Percentiles rank a stretch among this genome's conserved stretches.
Conservation (phyloP, 2,888 invertebrate genomes). For the Amorpha juglandis region DNA sequence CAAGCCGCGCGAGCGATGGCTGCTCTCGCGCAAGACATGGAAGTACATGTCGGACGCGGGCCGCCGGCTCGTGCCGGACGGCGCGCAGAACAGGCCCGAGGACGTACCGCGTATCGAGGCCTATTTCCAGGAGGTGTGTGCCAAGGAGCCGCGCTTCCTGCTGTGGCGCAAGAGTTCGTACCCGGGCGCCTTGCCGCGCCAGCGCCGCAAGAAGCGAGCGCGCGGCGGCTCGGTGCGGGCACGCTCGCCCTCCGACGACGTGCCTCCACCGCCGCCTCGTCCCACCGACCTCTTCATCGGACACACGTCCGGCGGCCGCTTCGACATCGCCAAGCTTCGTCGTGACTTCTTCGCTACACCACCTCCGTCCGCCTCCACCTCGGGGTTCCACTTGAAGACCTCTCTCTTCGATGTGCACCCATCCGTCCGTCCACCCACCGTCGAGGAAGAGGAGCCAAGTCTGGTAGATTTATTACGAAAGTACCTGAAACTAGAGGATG, state of each 20-base stretch:
- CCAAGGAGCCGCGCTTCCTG: conserved; percentile 90
- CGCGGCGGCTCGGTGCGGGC: conserved; percentile 88
- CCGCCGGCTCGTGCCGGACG: conserved; percentile 93
- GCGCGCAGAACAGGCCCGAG: conserved; percentile 88
- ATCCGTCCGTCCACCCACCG: conserved; percentile 50
- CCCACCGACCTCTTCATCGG: conserved; percentile 77
- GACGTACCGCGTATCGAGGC: conserved; percentile 92
- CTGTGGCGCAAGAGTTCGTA: conserved; percentile 93
- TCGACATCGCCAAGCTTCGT: conserved; percentile 87
- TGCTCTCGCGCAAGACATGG: conserved; percentile 95
- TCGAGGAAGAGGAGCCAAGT: conserved; percentile 80
- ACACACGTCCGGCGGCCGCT: conserved; percentile 85
- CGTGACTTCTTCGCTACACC: conserved; percentile 86
- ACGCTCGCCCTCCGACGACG: conserved; percentile 87
- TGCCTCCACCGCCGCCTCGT: conserved; percentile 71
- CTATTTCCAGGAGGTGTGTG: conserved; percentile 93
- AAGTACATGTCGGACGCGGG: conserved; percentile 97
- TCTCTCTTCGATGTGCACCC: conserved; percentile 46
- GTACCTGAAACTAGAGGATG: conserved; percentile 86
- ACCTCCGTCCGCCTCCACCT: conserved; percentile 53
- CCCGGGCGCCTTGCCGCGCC: conserved; percentile 88
- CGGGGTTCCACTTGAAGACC: conserved; percentile 58
- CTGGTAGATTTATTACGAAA: conserved; percentile 87
- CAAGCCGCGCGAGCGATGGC: conserved; percentile 91
- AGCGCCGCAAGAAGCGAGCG: conserved; percentile 81